phyloP scores from a whole-genome alignment of 2,888 invertebrate species.

The Aquatica leii region DNA sequence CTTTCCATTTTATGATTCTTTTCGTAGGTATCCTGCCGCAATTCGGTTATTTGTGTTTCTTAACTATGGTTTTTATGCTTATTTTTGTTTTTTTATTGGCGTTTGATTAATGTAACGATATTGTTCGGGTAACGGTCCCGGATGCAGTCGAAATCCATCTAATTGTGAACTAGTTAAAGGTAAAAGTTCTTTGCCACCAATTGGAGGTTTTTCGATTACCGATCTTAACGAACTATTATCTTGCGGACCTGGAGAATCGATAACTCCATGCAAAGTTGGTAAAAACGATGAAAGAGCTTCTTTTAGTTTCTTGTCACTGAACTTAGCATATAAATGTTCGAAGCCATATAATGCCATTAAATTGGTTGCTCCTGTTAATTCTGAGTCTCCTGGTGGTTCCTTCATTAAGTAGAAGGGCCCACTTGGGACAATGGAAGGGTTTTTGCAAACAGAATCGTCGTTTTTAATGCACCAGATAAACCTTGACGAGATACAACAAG shows the following conservation, averaged over 20 bases:
- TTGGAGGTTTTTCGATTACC: slow-evolving; percentile 94
- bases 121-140: slow-evolving; percentile 95
- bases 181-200: slow-evolving; percentile 88
- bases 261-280: slow-evolving; percentile 93
- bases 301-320: slow-evolving; percentile 94
- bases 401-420: slow-evolving; percentile 99
- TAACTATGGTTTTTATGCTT: slow-evolving; percentile 94
- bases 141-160: slow-evolving; percentile 93
- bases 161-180: slow-evolving; percentile 88
- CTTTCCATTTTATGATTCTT: slow-evolving; percentile 96
- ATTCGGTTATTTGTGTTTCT: slow-evolving; percentile 74
- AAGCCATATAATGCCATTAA: slow-evolving; percentile 96
- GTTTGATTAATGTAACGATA: slow-evolving; percentile 92
- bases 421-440: slow-evolving; percentile 95
- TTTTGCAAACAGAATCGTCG: slow-evolving; percentile 96
- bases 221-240: slow-evolving; percentile 89
- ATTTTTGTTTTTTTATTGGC: slow-evolving; percentile 92
- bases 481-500: slow-evolving; percentile 96
- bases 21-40: slow-evolving; percentile 82
- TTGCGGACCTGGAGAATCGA: slow-evolving; percentile 90
- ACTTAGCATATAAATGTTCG: slow-evolving; percentile 97
- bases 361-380: slow-evolving; percentile 95
- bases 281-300: slow-evolving; percentile 95
- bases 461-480: slow-evolving; percentile 96
- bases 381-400: slow-evolving; percentile 93